Conservation (phyloP, 2,888 invertebrate species). For the Drosophila niveifrons region DNA sequence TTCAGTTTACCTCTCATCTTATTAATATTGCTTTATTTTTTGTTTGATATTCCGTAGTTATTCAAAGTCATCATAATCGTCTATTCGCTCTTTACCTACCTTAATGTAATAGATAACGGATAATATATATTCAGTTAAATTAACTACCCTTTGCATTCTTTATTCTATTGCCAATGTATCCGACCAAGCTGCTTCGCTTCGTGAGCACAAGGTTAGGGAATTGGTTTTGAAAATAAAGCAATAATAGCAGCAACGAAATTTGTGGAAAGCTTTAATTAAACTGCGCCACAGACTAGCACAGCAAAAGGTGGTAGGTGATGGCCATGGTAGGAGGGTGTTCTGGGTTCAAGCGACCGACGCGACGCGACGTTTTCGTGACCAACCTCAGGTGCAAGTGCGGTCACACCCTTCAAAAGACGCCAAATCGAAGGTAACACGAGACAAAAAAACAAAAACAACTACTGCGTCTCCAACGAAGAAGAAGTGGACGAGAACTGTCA, state of each 20-base stretch:
- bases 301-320: conserved; percentile 8
- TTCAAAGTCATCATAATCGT: too few species aligned
- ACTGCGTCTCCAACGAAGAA: neutral
- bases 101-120: too few species aligned
- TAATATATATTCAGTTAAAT: neutral
- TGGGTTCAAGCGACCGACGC: neutral
- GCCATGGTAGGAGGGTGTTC: neutral
- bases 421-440: conserved; percentile 47
- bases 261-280: conserved; percentile 77
- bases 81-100: neutral
- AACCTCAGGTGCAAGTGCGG: conserved; percentile 69
- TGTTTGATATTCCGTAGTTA: too few species aligned
- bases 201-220: conserved; percentile 7
- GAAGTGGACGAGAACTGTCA: conserved; percentile 3
- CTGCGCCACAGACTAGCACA: conserved; percentile 50
- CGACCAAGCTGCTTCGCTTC: conserved; percentile 13
- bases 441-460: conserved; percentile 46
- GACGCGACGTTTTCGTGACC: conserved; percentile 60
- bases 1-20: neutral
- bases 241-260: conserved; percentile 66
- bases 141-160: neutral
- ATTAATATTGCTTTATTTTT: too few species aligned
- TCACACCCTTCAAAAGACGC: conserved; percentile 63
- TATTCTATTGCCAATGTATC: conserved; percentile 1
- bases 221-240: conserved; percentile 58